Conservation (phyloP, 2,888 invertebrate species). For the Onchidella celtica region DNA sequence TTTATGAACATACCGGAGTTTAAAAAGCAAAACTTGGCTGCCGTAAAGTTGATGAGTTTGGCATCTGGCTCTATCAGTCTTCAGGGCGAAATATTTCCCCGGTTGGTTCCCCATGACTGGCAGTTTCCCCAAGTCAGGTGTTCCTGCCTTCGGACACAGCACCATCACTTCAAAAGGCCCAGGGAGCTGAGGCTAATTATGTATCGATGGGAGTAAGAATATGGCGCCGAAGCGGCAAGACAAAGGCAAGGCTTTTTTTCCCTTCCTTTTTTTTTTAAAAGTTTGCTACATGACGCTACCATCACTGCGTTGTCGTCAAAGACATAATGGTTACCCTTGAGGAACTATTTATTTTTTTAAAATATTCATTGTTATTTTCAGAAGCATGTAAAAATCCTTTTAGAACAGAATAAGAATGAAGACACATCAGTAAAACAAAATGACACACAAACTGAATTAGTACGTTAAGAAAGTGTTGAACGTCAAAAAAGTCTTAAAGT, state of each 20-base stretch:
- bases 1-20: neutral
- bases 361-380: no score
- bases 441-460: no score
- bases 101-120: constrained; percentile 43
- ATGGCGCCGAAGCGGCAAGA: neutral
- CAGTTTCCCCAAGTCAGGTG: constrained; percentile 30
- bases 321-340: no score
- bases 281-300: no score
- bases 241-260: neutral
- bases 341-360: no score
- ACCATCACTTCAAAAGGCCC: constrained; percentile 9
- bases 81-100: constrained; percentile 31
- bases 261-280: neutral
- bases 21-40: neutral
- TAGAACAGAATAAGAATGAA: no score
- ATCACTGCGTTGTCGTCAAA: no score
- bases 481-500: no score
- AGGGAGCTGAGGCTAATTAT: constrained; percentile 6
- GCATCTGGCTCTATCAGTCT: constrained; percentile 36
- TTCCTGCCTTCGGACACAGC: constrained; percentile 14
- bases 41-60: constrained; percentile 26
- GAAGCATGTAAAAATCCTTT: no score
- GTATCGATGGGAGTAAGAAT: constrained; percentile 7
- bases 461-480: no score
- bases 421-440: no score